Base-by-base conservation (phyloP, 2,888 invertebrate species). In the Lepidonotus clava region DNA sequence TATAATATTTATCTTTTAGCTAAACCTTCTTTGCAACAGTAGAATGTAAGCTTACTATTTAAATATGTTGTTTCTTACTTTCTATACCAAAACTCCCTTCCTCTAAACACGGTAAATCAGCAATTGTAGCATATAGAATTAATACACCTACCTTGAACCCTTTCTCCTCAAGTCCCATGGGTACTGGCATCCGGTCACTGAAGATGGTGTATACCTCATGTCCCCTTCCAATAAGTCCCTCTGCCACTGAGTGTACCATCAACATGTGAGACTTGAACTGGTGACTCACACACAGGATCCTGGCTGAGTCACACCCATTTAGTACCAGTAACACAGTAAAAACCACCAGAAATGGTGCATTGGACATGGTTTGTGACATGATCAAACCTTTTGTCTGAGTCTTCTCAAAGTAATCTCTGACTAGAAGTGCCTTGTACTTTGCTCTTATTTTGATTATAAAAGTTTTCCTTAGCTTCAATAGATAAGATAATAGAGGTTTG, bases 91-190 rank as follows among this genome's bases (percentile, higher is more conserved):
- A n/a, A n/a, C n/a, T n/a, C n/a, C n/a, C n/a, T n/a, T n/a, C n/a
- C n/a, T n/a, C 51, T 51, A 51, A 18, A 18, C 11, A 14, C 51
- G 51, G 51, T 21, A 51, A 14, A 18, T 51, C 11, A 51, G 14
- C 21, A 51, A 51, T 66, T 14, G 14, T 8, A 21, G 66, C 11
- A 21, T 66, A 24, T 21, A 66, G 11, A 14, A 21, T 11, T n/a
- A n/a, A n/a, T n/a, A n/a, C n/a, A n/a, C n/a, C n/a, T 51, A 83
- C 83, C 56, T 83, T 53, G 34, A 83, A 83, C 4, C 83, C 83
- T 32, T 56, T 83, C 32, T 51, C n/a, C 32, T 56, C 36, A 53
- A 83, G 38, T 34, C 53, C 83, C 34, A 32, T 51, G 0, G 56
- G 56, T 34, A 38, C 56, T 8, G 53, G 34, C 56, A 51, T 38